phyloP scores from a whole-genome alignment of 1,140 invertebrate species.

The Diabrotica virgifera region DNA sequence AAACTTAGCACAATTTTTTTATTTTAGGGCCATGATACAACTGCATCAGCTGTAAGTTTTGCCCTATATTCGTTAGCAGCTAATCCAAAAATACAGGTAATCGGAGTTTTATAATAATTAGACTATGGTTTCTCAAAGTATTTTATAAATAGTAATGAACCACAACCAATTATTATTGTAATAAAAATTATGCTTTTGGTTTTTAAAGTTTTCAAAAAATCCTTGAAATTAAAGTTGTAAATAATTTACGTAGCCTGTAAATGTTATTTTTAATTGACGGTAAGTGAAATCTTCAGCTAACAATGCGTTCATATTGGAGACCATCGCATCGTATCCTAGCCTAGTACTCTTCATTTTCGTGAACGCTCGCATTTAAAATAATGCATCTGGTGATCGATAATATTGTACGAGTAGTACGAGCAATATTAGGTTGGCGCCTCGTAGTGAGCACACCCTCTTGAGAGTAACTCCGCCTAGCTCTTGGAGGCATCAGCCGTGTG shows the following conservation, averaged over 20 bases:
- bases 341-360: no score
- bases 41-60: conserved; percentile 58
- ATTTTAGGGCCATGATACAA: conserved; percentile 75
- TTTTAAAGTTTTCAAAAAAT: not conserved
- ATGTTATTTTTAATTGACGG: not conserved
- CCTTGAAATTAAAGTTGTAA: not conserved
- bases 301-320: no score
- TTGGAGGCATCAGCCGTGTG: no score
- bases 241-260: not conserved
- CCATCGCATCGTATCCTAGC: no score
- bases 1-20: conserved; percentile 44
- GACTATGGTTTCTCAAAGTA: not conserved
- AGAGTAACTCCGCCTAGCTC: no score
- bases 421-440: no score
- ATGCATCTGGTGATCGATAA: no score
- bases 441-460: no score
- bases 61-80: conserved; percentile 57
- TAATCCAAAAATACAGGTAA: conserved; percentile 59
- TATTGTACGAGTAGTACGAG: no score
- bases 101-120: not conserved
- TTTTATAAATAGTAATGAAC: not conserved
- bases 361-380: no score
- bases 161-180: not conserved
- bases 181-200: not conserved
- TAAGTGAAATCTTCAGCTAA: no score